These are phyloP conservation scores for Perca schrenkii DNA, from an alignment of 2,113 vertebrate genomes.

Conservation along the genomic window DNA sequence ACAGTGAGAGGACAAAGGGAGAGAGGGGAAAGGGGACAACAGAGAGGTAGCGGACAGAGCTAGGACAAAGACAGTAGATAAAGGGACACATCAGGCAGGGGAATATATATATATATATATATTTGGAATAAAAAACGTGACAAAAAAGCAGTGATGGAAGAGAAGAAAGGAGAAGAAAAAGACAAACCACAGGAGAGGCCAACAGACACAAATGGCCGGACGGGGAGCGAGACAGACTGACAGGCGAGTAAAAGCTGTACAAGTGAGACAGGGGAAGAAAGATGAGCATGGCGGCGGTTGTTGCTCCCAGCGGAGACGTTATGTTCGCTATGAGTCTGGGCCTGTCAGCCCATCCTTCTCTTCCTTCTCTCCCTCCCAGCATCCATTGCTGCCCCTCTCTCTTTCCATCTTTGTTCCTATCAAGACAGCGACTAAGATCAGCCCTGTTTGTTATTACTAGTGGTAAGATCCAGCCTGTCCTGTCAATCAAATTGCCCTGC, in stretches of 20 bases:
- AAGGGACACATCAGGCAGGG: conserved; percentile 48
- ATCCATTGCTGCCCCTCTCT: conserved; percentile 6
- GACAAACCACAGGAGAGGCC: conserved; percentile 53
- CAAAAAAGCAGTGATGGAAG: conserved; percentile 3
- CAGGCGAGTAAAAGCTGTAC: conserved; percentile 67
- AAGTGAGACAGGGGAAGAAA: conserved; percentile 52
- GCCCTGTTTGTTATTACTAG: conserved; percentile 56
- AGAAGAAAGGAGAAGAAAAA: conserved; percentile 4
- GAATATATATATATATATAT: conserved; percentile 16
- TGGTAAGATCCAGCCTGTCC: conserved; percentile 37
- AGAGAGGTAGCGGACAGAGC: conserved; percentile 24
- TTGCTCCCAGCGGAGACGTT: conserved; percentile 67
- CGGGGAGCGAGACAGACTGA: conserved; percentile 58
- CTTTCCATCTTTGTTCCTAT: conserved; percentile 10
- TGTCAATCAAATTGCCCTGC: conserved; percentile 43
- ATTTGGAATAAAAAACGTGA: conserved; percentile 44
- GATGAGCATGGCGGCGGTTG: conserved; percentile 50
- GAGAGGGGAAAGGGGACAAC: conserved; percentile 12
- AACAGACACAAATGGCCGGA: conserved; percentile 58
- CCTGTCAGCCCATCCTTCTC: conserved; percentile 65
- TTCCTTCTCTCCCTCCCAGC: not conserved
- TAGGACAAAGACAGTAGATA: conserved; percentile 53
- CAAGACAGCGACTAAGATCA: conserved; percentile 38
- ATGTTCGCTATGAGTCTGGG: conserved; percentile 59
- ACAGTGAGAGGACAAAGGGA: conserved; percentile 19